phyloP scores from a whole-genome alignment of 2,113 vertebrate species.

The Regulus satrapa region DNA sequence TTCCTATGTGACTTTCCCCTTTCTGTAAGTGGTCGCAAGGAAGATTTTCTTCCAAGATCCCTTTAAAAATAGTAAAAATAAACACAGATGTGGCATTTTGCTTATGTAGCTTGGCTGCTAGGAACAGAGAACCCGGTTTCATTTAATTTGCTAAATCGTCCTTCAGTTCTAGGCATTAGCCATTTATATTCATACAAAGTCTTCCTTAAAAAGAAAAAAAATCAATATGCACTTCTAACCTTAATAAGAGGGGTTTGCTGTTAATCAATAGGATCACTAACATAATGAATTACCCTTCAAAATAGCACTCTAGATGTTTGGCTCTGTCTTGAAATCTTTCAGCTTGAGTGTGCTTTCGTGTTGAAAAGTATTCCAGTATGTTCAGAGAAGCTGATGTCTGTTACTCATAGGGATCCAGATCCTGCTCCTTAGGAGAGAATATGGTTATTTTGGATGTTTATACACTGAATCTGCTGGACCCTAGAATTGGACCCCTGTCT shows the following conservation, averaged over 20 bases:
- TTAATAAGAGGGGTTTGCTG: neutral
- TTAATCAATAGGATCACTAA: conserved; percentile 21
- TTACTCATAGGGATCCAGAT: neutral
- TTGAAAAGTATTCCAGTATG: neutral
- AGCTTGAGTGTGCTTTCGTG: neutral
- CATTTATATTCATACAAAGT: conserved; percentile 11
- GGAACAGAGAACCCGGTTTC: neutral
- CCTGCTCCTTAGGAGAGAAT: neutral
- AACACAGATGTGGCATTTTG: neutral
- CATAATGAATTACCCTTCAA: conserved; percentile 6
- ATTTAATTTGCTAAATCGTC: neutral
- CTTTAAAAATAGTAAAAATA: neutral
- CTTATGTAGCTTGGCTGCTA: neutral
- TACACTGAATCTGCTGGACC: neutral
- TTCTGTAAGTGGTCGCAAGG: neutral
- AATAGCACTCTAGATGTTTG: neutral
- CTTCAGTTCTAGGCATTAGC: neutral
- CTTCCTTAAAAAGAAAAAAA: conserved; percentile 18
- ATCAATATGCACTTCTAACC: conserved; percentile 30
- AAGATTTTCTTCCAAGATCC: neutral
- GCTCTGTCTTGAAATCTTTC: neutral
- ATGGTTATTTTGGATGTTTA: neutral
- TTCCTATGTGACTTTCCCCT: neutral
- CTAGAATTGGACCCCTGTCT: neutral
- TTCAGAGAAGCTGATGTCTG: neutral